phyloP scores from a whole-genome alignment of 2,888 invertebrate species.

The Pherbina coryleti region DNA sequence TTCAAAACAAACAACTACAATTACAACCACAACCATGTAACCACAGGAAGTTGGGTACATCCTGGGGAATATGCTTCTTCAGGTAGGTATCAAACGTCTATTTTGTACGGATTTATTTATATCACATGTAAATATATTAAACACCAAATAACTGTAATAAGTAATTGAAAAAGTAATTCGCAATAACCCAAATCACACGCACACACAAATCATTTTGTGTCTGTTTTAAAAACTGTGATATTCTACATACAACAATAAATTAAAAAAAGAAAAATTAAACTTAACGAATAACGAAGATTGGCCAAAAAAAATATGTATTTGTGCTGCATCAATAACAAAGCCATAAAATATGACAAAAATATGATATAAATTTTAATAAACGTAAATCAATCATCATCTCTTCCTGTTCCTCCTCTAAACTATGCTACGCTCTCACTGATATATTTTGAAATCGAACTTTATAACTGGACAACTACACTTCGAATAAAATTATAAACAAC shows the following conservation, averaged over 20 bases:
- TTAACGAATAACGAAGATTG: slow-evolving; percentile 23
- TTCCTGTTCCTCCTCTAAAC: slow-evolving; percentile 43
- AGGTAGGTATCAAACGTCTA: slow-evolving; percentile 76
- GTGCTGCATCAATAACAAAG: slow-evolving; percentile 43
- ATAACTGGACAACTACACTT: neutral
- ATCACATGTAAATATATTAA: slow-evolving; percentile 67
- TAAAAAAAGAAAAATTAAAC: slow-evolving; percentile 15
- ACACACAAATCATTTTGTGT: slow-evolving; percentile 7
- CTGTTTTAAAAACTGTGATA: neutral
- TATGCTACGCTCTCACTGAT: slow-evolving; percentile 27
- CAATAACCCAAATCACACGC: slow-evolving; percentile 8
- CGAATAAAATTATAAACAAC: slow-evolving; percentile 5
- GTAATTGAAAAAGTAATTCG: slow-evolving; percentile 15
- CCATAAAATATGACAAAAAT: slow-evolving; percentile 31
- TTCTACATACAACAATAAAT: neutral
- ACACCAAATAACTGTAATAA: slow-evolving; percentile 55
- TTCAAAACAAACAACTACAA: slow-evolving; percentile 10
- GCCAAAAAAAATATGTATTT: slow-evolving; percentile 24
- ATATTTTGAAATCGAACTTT: slow-evolving; percentile 17
- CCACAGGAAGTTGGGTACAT: slow-evolving; percentile 92
- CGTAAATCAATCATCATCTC: slow-evolving; percentile 50
- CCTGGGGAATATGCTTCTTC: slow-evolving; percentile 99
- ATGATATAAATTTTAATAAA: slow-evolving; percentile 49
- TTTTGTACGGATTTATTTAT: slow-evolving; percentile 65
- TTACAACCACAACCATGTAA: neutral